These are phyloP conservation scores for Betta splendens DNA, from an alignment of 2,797 vertebrate genomes.

Conservation along the genomic window DNA sequence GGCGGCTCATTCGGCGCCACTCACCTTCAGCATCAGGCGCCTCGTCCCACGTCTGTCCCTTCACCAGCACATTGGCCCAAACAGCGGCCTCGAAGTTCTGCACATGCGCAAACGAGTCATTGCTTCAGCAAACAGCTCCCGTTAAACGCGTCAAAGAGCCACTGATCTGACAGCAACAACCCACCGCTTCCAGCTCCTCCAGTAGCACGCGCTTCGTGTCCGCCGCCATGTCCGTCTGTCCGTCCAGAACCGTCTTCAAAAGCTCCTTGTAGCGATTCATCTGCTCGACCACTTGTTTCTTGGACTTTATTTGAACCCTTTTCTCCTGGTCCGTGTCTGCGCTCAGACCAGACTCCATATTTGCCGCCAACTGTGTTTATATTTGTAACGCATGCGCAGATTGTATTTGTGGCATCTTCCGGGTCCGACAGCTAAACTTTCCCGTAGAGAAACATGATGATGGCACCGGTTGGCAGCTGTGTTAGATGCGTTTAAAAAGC, in stretches of 20 bases:
- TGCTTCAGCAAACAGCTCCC: no score
- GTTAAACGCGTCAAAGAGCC: not conserved
- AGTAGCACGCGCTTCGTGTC: conserved; percentile 70
- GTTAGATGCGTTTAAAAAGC: no score
- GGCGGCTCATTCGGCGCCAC: rapidly evolving
- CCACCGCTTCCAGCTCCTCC: conserved; percentile 83
- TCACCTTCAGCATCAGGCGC: conserved; percentile 65
- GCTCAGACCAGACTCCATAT: conserved; percentile 21
- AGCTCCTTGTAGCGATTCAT: conserved; percentile 75
- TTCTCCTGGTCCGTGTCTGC: conserved; percentile 12
- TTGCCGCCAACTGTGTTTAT: conserved; percentile 70
- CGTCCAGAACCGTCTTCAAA: conserved; percentile 71
- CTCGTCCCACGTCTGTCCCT: conserved; percentile 86
- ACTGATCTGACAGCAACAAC: no score
- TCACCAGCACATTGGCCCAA: conserved; percentile 86
- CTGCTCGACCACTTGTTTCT: conserved; percentile 68
- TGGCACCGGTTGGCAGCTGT: not conserved
- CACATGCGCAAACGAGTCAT: not conserved
- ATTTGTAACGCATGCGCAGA: not conserved
- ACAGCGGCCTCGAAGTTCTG: conserved; percentile 89
- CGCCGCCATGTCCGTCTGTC: conserved; percentile 65
- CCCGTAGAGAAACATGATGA: not conserved
- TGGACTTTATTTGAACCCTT: conserved; percentile 79
- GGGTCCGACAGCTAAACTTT: conserved; percentile 1
- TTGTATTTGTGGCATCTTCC: conserved; percentile 23